Evolutionary conservation across 2,113 vertebrate species (phyloP).

Genomic region (Odocoileus hemionus): DNA sequence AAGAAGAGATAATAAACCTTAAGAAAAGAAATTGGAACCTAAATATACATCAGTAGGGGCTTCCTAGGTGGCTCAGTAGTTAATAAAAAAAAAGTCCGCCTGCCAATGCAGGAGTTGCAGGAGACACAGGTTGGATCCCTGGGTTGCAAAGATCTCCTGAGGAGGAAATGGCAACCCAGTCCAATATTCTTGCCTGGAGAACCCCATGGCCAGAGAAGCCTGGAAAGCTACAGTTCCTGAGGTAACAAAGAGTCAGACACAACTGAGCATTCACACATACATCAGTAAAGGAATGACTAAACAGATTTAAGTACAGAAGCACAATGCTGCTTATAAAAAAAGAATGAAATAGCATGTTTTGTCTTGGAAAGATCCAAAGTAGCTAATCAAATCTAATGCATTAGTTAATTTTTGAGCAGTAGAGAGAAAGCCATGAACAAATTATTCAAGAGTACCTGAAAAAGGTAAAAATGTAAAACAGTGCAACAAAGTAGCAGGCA

Average conservation of each 20-base stretch:
- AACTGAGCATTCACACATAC: not conserved
- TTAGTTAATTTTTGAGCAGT: not conserved
- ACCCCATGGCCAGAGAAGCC: not conserved
- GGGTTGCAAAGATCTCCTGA: not conserved
- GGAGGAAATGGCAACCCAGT: not conserved
- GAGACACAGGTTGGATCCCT: not conserved
- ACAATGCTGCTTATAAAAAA: not conserved
- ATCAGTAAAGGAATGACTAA: not conserved
- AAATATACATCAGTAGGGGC: not conserved
- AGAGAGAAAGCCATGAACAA: not conserved
- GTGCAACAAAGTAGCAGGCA: not conserved
- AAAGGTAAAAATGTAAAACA: not conserved
- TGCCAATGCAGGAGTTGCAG: not conserved
- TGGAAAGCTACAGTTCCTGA: not conserved
- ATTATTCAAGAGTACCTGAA: constrained; percentile 2
- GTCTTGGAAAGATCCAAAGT: not conserved
- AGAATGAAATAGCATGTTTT: not conserved
- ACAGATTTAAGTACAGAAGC: not conserved
- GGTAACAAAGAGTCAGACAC: not conserved
- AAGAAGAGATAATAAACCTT: not conserved
- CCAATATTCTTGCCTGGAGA: not conserved
- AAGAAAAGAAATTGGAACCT: not conserved
- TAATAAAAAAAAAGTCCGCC: not conserved
- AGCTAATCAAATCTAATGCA: not conserved
- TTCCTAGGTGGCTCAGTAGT: not conserved